phyloP scores from a whole-genome alignment of 2,888 invertebrate genomes.

The Scelioninae gen. 1 region DNA sequence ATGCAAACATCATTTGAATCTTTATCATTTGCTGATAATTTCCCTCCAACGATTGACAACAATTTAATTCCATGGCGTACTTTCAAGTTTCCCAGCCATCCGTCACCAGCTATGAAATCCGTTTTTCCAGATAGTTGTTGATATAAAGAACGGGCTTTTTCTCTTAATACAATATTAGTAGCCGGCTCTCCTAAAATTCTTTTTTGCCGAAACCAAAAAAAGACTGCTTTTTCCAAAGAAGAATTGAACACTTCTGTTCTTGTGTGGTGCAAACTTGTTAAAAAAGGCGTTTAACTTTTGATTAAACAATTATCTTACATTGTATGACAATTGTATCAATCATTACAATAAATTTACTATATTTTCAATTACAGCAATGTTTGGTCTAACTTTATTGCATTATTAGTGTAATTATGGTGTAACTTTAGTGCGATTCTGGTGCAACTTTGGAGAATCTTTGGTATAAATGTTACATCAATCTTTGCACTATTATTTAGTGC shows the following conservation, averaged over 20 bases:
- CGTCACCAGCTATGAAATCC: constrained; percentile 9
- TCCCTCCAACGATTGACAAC: neutral
- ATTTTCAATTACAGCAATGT: too few species aligned
- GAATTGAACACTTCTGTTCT: neutral
- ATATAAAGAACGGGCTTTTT: constrained; percentile 2
- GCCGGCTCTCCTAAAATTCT: constrained; percentile 3
- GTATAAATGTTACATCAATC: too few species aligned
- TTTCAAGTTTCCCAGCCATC: constrained; percentile 19
- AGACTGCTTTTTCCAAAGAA: constrained; percentile 11
- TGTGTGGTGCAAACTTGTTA: too few species aligned
- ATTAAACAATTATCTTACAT: too few species aligned
- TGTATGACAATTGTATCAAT: too few species aligned
- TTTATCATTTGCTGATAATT: constrained; percentile 11
- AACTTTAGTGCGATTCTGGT: too few species aligned
- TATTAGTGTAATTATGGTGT: too few species aligned
- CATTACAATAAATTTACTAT: too few species aligned
- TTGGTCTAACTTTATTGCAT: too few species aligned
- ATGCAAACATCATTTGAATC: constrained; percentile 1
- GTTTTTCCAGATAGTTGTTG: constrained; percentile 6
- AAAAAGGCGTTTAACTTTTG: too few species aligned
- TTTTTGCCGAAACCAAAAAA: constrained; percentile 18
- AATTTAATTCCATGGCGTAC: constrained; percentile 5
- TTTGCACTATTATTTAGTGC: too few species aligned
- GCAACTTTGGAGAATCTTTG: too few species aligned
- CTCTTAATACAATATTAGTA: constrained; percentile 1